These are phyloP conservation scores for Gobius niger DNA, from an alignment of 2,113 vertebrate species.

Conservation along the genomic window DNA sequence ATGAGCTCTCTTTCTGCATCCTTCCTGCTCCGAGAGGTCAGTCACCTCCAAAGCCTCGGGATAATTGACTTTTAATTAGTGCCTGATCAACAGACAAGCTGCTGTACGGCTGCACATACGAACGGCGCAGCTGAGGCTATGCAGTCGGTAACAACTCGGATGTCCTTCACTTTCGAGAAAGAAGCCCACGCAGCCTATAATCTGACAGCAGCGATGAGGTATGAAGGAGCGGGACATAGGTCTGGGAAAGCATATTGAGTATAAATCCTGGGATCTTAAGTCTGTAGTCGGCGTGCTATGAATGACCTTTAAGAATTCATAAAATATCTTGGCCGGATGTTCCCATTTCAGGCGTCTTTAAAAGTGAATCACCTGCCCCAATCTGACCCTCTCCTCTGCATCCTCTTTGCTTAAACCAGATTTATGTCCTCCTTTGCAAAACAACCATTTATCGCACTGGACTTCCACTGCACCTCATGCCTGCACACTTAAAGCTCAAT, in stretches of 20 bases:
- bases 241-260: neutral
- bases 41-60: slow-evolving; percentile 48
- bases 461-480: too few relatives aligned
- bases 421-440: too few relatives aligned
- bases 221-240: neutral
- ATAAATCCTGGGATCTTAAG: neutral
- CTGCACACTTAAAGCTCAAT: too few relatives aligned
- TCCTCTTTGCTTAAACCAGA: too few relatives aligned
- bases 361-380: too few relatives aligned
- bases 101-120: slow-evolving; percentile 27
- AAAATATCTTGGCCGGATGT: too few relatives aligned
- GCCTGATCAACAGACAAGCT: slow-evolving; percentile 56
- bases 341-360: too few relatives aligned
- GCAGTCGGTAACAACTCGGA: slow-evolving; percentile 19
- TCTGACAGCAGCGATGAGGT: neutral
- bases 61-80: slow-evolving; percentile 78
- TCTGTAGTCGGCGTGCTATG: neutral
- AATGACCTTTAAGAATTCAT: neutral
- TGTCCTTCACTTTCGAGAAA: slow-evolving; percentile 35
- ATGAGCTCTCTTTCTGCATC: slow-evolving; percentile 51
- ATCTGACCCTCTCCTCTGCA: too few relatives aligned
- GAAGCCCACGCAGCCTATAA: neutral
- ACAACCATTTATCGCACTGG: too few relatives aligned
- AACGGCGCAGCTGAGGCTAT: neutral
- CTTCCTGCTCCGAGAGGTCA: slow-evolving; percentile 61